Conservation (phyloP, 2,797 vertebrate genomes). For the Poecilia gillii region DNA sequence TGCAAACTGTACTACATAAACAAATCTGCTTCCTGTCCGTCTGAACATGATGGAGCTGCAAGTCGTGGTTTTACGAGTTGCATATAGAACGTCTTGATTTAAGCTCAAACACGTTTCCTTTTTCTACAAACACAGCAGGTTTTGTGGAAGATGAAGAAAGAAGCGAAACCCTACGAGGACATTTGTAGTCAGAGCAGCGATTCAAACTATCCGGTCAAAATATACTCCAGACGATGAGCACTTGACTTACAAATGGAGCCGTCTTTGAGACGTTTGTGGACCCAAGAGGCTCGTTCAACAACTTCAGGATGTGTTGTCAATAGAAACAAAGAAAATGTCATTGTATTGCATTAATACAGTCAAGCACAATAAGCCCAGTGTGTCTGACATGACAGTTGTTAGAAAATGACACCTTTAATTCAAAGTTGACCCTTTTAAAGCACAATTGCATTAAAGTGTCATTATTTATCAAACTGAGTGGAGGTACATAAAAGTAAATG, state of each 20-base stretch:
- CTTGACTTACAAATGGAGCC: neutral
- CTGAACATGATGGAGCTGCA: constrained; percentile 24
- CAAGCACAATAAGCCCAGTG: too few relatives aligned
- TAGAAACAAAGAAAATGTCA: neutral
- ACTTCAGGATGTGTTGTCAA: neutral
- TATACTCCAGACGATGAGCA: neutral
- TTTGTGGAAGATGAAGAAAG: neutral
- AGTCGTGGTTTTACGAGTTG: constrained; percentile 4
- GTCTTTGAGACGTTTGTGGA: neutral
- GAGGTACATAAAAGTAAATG: neutral
- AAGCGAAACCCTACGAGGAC: neutral
- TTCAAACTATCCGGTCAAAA: neutral
- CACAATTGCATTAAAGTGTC: too few relatives aligned
- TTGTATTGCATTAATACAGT: neutral
- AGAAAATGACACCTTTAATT: too few relatives aligned
- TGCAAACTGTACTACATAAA: constrained; percentile 45
- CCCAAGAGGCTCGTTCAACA: neutral
- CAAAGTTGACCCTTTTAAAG: too few relatives aligned
- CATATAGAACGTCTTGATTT: constrained; percentile 26
- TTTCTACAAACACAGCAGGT: neutral
- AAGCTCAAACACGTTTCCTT: neutral
- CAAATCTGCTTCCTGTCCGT: constrained; percentile 49
- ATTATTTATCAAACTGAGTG: neutral
- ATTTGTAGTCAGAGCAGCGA: neutral
- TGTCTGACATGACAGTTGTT: too few relatives aligned